These are phyloP conservation scores for Diadromus collaris DNA, from an alignment of 2,888 invertebrate species.

Conservation along the genomic window DNA sequence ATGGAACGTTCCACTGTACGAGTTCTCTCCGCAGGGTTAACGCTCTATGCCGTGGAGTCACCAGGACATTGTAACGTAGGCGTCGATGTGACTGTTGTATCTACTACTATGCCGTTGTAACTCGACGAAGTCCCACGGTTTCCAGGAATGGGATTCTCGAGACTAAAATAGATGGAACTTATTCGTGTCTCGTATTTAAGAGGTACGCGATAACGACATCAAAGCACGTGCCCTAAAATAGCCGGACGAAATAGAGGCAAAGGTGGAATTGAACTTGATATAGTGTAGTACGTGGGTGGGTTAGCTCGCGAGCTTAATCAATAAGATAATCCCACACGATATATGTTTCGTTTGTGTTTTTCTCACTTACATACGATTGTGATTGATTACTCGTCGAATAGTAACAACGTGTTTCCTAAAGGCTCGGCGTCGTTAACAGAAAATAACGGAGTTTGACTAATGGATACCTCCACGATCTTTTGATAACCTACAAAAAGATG, in stretches of 20 bases:
- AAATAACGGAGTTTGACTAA: background rate
- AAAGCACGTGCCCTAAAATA: slow-evolving; percentile 52
- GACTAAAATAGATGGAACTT: slow-evolving; percentile 52
- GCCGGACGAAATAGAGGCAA: background rate
- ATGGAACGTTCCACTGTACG: background rate
- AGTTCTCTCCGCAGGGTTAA: slow-evolving; percentile 32
- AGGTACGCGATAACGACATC: slow-evolving; percentile 54
- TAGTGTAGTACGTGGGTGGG: slow-evolving; percentile 31
- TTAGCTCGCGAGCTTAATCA: slow-evolving; percentile 48
- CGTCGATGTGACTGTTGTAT: slow-evolving; percentile 17
- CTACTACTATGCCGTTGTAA: slow-evolving; percentile 24
- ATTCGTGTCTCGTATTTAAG: slow-evolving; percentile 53
- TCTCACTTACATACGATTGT: slow-evolving; percentile 22
- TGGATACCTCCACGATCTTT: slow-evolving; percentile 9
- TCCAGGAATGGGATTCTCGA: slow-evolving; percentile 42
- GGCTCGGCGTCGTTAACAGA: background rate
- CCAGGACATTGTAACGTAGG: slow-evolving; percentile 21
- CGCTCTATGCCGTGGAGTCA: slow-evolving; percentile 15
- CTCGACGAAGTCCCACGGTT: slow-evolving; percentile 33
- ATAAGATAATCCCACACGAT: slow-evolving; percentile 57
- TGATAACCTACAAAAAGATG: background rate
- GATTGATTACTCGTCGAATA: slow-evolving; percentile 5
- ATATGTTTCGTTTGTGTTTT: slow-evolving; percentile 38
- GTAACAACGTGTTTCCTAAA: background rate
- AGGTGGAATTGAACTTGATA: slow-evolving; percentile 19